Conservation (phyloP, 1,140 invertebrate species). For the Drosophila rhopaloa region DNA sequence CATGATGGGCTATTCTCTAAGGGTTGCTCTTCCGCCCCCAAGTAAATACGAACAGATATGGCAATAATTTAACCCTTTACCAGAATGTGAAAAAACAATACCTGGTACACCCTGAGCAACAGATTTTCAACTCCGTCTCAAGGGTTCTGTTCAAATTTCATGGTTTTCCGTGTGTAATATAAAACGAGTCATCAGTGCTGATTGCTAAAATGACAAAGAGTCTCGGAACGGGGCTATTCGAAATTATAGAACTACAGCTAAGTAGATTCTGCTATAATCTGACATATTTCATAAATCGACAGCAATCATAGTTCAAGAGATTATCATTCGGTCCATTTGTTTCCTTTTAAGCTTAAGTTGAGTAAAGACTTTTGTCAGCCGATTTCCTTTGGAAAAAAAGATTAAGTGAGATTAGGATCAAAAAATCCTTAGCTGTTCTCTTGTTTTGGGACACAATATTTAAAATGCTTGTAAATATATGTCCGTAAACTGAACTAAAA, state of each 20-base stretch:
- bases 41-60: constrained; percentile 61
- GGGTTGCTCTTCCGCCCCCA: constrained; percentile 45
- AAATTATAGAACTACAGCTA: constrained; percentile 2
- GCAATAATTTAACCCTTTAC: constrained; percentile 78
- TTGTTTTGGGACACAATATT: background rate
- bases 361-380: background rate
- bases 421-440: background rate
- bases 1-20: constrained; percentile 28
- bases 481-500: background rate
- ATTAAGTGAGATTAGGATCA: background rate
- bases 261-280: constrained; percentile 27
- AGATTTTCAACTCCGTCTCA: constrained; percentile 21
- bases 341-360: background rate
- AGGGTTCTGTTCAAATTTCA: constrained; percentile 13
- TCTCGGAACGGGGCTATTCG: background rate
- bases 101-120: constrained; percentile 45
- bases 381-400: constrained; percentile 8
- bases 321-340: constrained; percentile 13
- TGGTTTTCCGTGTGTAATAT: constrained; percentile 10
- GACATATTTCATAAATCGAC: constrained; percentile 34
- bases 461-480: background rate
- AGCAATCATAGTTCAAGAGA: constrained; percentile 32
- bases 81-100: constrained; percentile 32
- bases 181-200: constrained; percentile 5
- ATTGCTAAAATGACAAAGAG: background rate